These are phyloP conservation scores for Erynnis tages DNA, from an alignment of 2,888 invertebrate species.

Conservation along the genomic window DNA sequence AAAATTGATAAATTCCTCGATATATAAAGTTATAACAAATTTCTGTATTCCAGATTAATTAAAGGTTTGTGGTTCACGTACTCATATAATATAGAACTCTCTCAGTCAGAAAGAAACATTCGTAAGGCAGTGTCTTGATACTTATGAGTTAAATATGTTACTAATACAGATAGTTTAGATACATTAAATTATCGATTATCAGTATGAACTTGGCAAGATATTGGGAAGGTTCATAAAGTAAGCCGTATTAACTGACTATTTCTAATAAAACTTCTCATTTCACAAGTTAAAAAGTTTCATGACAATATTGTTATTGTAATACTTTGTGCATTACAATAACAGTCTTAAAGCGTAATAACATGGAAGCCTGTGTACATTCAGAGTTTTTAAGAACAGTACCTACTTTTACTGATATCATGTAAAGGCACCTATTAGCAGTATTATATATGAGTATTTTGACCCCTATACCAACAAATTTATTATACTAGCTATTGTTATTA, in stretches of 20 bases:
- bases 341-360: too few species aligned
- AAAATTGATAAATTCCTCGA: too few species aligned
- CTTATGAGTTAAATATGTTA: conserved; percentile 18
- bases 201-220: conserved; percentile 37
- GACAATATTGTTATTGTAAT: not conserved
- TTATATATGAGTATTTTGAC: too few species aligned
- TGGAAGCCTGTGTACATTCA: too few species aligned
- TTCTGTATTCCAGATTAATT: not conserved
- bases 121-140: conserved; percentile 58
- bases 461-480: too few species aligned
- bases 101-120: conserved; percentile 40
- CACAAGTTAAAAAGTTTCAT: not conserved
- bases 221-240: conserved; percentile 5
- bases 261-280: not conserved
- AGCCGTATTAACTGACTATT: conserved; percentile 16
- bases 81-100: conserved; percentile 24
- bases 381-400: too few species aligned
- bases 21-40: not conserved
- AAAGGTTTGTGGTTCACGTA: not conserved
- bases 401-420: too few species aligned
- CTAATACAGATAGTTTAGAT: too few species aligned
- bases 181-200: conserved; percentile 19
- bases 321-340: too few species aligned
- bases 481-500: too few species aligned
- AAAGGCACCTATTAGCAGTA: too few species aligned